These are phyloP conservation scores for Phyllostomus discolor DNA, from an alignment of 2,113 vertebrate genomes.

Conservation along the genomic window DNA sequence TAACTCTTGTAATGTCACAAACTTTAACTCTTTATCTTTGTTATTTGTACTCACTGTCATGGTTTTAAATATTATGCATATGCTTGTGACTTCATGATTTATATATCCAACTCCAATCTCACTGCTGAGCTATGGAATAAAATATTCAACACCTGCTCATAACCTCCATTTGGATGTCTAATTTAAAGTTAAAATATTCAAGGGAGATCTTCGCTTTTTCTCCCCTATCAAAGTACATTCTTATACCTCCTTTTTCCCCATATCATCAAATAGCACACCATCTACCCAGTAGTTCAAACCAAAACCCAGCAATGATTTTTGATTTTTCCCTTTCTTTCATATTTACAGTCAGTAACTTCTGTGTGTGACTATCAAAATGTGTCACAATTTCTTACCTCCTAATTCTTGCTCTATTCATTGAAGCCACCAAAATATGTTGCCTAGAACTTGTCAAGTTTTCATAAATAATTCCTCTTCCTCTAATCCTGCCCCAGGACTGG, in stretches of 20 bases:
- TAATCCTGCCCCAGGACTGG: background rate
- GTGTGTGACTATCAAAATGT: background rate
- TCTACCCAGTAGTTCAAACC: background rate
- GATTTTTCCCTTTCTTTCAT: background rate
- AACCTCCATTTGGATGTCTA: conserved; percentile 45
- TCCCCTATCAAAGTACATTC: conserved; percentile 5
- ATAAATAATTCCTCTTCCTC: background rate
- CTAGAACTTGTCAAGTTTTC: background rate
- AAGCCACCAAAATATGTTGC: background rate
- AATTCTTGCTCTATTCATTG: background rate
- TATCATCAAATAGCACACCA: background rate
- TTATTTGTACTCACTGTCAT: conserved; percentile 1
- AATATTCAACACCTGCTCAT: conserved; percentile 59
- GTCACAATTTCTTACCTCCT: background rate
- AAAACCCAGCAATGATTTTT: background rate
- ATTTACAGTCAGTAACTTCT: background rate
- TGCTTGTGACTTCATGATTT: conserved; percentile 33
- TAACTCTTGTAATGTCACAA: background rate
- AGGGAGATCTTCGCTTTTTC: conserved; percentile 25
- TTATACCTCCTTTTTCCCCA: background rate
- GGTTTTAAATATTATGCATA: conserved; percentile 25
- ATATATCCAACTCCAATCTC: conserved; percentile 45
- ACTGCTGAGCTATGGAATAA: conserved; percentile 39
- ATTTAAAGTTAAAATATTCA: conserved; percentile 63
- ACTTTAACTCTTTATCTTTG: background rate